Evolutionary conservation across 2,888 invertebrate species (phyloP), one percentile per base, ranked within the genome.

Genomic region (Coronaproctus castanopsis): DNA sequence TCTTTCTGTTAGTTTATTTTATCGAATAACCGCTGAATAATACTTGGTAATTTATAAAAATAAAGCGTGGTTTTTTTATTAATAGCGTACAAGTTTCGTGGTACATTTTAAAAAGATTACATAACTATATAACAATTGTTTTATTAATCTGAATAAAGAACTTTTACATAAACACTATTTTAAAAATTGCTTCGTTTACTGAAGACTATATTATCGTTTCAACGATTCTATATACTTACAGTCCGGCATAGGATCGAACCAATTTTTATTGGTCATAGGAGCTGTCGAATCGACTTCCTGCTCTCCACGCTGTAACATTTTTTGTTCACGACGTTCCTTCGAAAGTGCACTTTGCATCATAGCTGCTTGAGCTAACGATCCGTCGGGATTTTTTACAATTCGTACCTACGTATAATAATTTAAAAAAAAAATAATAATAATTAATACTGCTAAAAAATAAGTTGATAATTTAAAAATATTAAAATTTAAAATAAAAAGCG

Each of bases 261-360:
- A 96, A 72, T 89, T 89, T 72, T 92, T 92, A 68, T 87, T 90
- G 0, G 88, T 74, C 52, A 56, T 61, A 1, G 87, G 82, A 0
- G 87, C 87, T 19, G 84, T 72, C 0, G 85, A 82, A 69, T 91
- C 90, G 77, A 88, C 85, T 73, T 95, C 93, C 65, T 88, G 84
- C 69, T 95, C 93, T n/a, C n/a, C n/a, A 23, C 95, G 73, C 67
- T 91, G 91, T n/a, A 89, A 73, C 89, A 92, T 91, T 73, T 98
- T 97, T 68, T 88, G 82, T 71, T 98, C 98, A 53, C 97, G 76
- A 57, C 98, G 77, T 71, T 99, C 98, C 69, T 99, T 99, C 0
- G 97, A 89, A 52, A 99, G 71, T 0, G 98, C 98, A 14, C 89
- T 90, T 72, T 98, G 98, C 95, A 95, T 99, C 91, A 99, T 95